Evolutionary conservation across 2,797 vertebrate genomes (phyloP).

Genomic region (Melanotaenia pygmaea): DNA sequence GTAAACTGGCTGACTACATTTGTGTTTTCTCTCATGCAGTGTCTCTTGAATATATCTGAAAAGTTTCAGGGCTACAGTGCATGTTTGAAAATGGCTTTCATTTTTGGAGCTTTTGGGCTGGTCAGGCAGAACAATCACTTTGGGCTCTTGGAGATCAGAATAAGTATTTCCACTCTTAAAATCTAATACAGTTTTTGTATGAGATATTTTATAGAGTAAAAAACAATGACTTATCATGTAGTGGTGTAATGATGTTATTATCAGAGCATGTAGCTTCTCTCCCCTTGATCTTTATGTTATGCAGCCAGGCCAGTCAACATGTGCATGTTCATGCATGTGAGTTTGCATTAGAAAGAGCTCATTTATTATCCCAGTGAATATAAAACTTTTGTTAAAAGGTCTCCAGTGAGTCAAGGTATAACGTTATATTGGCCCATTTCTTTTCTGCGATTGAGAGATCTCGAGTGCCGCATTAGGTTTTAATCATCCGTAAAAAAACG

Average conservation of each 20-base stretch:
- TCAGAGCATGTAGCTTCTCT: no score
- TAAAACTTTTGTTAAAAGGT: neutral
- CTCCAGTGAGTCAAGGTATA: neutral
- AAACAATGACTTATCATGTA: neutral
- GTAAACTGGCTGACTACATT: neutral
- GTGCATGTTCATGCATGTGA: neutral
- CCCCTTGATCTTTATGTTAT: neutral
- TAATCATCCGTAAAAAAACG: neutral
- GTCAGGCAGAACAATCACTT: neutral
- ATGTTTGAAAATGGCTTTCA: neutral
- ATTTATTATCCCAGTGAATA: neutral
- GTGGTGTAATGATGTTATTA: neutral
- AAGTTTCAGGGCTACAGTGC: slow-evolving; percentile 1
- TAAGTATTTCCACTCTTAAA: no score
- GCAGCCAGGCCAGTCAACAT: neutral
- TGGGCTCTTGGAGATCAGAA: no score
- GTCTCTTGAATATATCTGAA: neutral
- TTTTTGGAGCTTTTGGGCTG: neutral
- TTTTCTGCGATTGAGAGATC: neutral
- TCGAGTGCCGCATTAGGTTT: neutral
- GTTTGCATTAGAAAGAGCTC: no score
- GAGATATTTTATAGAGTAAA: neutral
- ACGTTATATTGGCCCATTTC: neutral
- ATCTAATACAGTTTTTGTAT: neutral
- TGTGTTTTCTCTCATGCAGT: neutral